phyloP scores from a whole-genome alignment of 2,113 vertebrate species.

The Podarcis muralis region DNA sequence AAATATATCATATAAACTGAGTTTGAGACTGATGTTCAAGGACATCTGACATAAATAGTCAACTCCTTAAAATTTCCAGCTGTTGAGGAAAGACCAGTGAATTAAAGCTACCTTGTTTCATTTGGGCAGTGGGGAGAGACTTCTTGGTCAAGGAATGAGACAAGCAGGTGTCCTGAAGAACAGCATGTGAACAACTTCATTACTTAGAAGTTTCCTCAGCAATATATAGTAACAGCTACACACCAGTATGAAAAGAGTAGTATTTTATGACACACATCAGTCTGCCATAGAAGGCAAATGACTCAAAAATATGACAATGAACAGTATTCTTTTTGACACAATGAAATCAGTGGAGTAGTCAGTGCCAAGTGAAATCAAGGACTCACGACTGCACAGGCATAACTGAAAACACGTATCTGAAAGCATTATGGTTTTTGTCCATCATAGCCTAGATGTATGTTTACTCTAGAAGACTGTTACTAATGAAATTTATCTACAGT shows the following conservation, averaged over 20 bases:
- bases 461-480: background rate
- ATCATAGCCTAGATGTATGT: slow-evolving; percentile 32
- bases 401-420: slow-evolving; percentile 39
- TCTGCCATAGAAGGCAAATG: slow-evolving; percentile 44
- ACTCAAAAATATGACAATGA: slow-evolving; percentile 47
- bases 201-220: background rate
- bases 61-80: background rate
- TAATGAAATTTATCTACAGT: background rate
- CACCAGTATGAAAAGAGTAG: background rate
- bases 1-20: too few relatives aligned
- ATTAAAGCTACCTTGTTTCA: background rate
- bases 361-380: slow-evolving; percentile 48
- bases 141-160: background rate
- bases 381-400: slow-evolving; percentile 31
- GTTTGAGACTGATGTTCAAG: background rate
- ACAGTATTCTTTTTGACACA: slow-evolving; percentile 39
- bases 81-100: background rate
- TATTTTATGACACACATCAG: background rate
- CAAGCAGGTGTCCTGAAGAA: background rate
- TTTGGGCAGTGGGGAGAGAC: background rate
- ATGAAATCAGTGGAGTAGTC: slow-evolving; percentile 41
- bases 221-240: background rate
- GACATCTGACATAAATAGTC: background rate
- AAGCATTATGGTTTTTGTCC: slow-evolving; percentile 53
- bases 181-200: background rate